Base-by-base conservation (phyloP, 2,888 invertebrate species). In the Rotaria sp. region DNA sequence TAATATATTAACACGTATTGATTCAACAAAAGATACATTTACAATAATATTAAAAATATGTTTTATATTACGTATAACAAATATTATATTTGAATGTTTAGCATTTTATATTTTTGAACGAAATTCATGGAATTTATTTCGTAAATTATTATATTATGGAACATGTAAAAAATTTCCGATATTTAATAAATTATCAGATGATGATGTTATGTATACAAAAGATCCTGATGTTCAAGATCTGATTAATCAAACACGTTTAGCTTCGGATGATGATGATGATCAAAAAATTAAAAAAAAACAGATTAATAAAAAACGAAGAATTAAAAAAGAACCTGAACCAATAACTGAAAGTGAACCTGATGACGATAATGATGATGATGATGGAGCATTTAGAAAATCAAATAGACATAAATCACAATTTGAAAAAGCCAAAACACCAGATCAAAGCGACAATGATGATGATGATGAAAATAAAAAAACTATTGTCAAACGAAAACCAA, bases 21-120 rank as follows among this genome's bases (percentile, higher is more conserved):
- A 80, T n/a, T 26, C 80, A 45, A 80, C 80, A 5, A 80, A 80
- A 45, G 80, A 80, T n/a, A n/a, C 15, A 80, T 45, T 80, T 45
- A 26, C 80, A 45, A 2, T 80, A 13, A n/a, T 80, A 45, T 45
- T 80, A 80, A 80, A 41, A 80, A 45, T 80, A 11, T 80, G 80
- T 45, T 80, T 80, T 80, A 80, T 80, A n/a, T 80, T 80, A 45
- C 41, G 80, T 26, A 45, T 80, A 45, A n/a, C 80, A 45, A 80
- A 80, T 80, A 80, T 80, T 80, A 80, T 80, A 80, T 80, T 80
- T 80, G 80, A 80, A 80, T 80, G 80, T 80, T 80, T 80, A 45
- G 80, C 80, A 80, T 80, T 80, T 80, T 80, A 80, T n/a, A 80
- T 80, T 21, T 80, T 45, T n/a, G 80, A 80, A 45, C 18, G 80